Percentiles rank a stretch among this genome's conserved stretches.
These are phyloP conservation scores for Adineta ricciae DNA, from an alignment of 2,888 invertebrate genomes.

Conservation along the genomic window DNA sequence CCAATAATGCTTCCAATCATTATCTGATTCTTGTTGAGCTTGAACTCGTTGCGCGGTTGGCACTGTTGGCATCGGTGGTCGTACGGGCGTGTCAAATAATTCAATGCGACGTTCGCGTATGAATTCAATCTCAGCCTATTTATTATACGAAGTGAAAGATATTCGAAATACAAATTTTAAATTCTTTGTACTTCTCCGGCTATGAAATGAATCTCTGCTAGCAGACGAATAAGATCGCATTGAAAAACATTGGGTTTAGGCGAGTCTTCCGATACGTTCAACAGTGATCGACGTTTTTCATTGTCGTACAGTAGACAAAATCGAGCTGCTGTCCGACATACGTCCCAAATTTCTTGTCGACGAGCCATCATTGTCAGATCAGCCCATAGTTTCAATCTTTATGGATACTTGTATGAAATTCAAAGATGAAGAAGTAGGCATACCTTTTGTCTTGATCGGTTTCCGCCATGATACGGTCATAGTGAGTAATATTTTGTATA, in stretches of 20 bases:
- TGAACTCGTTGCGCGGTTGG: not conserved
- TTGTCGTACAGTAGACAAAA: constrained; percentile 50
- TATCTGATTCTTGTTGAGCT: constrained; percentile 38
- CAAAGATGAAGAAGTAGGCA: not conserved
- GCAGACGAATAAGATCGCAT: constrained; percentile 43
- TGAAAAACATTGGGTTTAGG: not conserved
- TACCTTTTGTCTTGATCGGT: constrained; percentile 15
- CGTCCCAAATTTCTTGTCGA: constrained; percentile 50
- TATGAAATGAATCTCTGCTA: constrained; percentile 49
- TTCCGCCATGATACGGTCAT: constrained; percentile 26
- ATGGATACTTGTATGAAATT: not conserved
- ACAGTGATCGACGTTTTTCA: constrained; percentile 41
- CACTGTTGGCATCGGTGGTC: constrained; percentile 37
- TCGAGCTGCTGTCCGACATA: constrained; percentile 47
- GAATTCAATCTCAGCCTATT: constrained; percentile 46
- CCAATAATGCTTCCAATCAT: constrained; percentile 44
- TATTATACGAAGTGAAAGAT: not conserved
- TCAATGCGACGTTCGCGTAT: constrained; percentile 45
- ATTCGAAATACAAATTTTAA: not conserved
- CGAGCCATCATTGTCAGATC: constrained; percentile 48
- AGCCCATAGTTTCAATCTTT: constrained; percentile 42
- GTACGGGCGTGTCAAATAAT: constrained; percentile 44
- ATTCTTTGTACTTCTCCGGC: constrained; percentile 45
- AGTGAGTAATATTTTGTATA: constrained; percentile 23
- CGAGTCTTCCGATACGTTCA: not conserved